Conservation (phyloP, 2,888 invertebrate genomes). For the Drosophila antonietae region DNA sequence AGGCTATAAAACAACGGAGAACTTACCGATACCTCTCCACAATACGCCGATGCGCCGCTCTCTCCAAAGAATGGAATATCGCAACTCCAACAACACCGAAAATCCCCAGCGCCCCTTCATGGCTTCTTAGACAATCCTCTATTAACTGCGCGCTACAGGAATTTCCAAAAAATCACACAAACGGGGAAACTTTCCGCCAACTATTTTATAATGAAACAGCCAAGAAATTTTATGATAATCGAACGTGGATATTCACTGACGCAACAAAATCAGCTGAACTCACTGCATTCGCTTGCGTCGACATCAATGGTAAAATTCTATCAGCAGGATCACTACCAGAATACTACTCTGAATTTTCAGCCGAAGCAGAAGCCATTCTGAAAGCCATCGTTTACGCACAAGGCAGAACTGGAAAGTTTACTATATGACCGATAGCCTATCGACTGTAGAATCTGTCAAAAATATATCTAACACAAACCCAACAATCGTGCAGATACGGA, state of each 20-base stretch:
- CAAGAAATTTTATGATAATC: not conserved
- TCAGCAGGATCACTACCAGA: not conserved
- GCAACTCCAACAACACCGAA: constrained; percentile 7
- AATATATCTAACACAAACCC: too few relatives aligned
- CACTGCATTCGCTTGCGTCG: not conserved
- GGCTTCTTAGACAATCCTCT: constrained; percentile 6
- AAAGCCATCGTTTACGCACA: too few relatives aligned
- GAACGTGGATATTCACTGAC: constrained; percentile 12
- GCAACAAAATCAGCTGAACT: constrained; percentile 12
- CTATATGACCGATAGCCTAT: too few relatives aligned
- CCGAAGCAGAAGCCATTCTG: too few relatives aligned
- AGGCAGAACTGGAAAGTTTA: too few relatives aligned
- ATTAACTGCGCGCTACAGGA: constrained; percentile 2
- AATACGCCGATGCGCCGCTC: not conserved
- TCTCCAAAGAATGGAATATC: constrained; percentile 6
- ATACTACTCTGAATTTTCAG: too few relatives aligned
- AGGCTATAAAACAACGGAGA: not conserved
- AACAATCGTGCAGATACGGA: not conserved
- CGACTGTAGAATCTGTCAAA: too few relatives aligned
- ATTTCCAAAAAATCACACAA: not conserved
- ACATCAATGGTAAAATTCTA: constrained; percentile 1
- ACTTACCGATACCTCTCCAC: not conserved
- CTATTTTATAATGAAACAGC: not conserved
- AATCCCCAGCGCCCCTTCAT: constrained; percentile 1
- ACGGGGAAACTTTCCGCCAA: constrained; percentile 2